Base-by-base conservation (phyloP, 2,113 vertebrate species). In the Siniperca chuatsi region DNA sequence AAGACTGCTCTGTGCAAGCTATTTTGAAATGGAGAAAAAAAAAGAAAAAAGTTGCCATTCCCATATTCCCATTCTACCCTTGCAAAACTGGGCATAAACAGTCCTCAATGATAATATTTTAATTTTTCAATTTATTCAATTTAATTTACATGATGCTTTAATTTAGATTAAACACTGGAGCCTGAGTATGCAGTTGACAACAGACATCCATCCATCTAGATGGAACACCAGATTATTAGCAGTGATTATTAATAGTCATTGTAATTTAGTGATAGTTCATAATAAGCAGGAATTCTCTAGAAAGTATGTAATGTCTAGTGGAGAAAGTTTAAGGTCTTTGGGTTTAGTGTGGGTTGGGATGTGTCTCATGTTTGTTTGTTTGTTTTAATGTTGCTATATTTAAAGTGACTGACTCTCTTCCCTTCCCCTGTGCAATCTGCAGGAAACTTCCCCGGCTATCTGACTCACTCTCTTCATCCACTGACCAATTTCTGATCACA, bases 361-460 rank as follows among this genome's bases (percentile, higher is more conserved):
- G 75, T 92, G 69, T 90, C 64, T 92, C 79, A 20, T 94, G 74
- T 87, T 70, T 90, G 74, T 86, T 70, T 90, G 74, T 86, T 66
- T 90, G 81, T 91, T 92, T 78, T 23, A 62, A 83, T 95, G 88
- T 88, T 94, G 72, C 78, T 88, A 62, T 77, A 80, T 81, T 79
- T 65, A 88, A 93, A 90, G 78, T 91, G 87, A 91, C 92, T 93
- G 92, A 93, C 92, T 81, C 87, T 95, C 88, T 95, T 93, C 88
- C 93, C 85, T 95, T 94, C 91, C 95, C 90, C 85, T 95, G 93
- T 94, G 90, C 93, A 94, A 93, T 93, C 92, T 93, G 92, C 92
- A 95, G 95, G 93, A 93, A 86, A 87, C 79, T 72, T 87, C 84
- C 71, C 57, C 40, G 89, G 88, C 88, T 86, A 50, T 92, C 92